Evolutionary conservation across 2,797 vertebrate species (phyloP), one percentile per base, ranked within the genome.

Genomic region (Lagorchestes hirsutus): DNA sequence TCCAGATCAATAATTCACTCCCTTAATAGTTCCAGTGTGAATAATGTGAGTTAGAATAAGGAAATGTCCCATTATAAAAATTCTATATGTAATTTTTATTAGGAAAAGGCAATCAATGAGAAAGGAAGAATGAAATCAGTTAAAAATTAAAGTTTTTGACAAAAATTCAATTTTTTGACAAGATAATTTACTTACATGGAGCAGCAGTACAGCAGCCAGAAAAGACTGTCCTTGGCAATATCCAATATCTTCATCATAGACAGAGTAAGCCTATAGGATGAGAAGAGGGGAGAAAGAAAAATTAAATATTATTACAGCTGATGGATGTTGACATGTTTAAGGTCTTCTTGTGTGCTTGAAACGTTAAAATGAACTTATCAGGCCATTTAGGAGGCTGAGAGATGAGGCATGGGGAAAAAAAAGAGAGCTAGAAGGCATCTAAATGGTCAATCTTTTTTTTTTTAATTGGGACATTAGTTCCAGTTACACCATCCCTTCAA

Each of bases 171-270:
- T 96, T 98, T 87, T 95, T 90, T 55, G 54, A 92, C 28, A 40
- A 34, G 55, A 94, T 97, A 97, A 95, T 97, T 91, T 98, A 99
- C 99, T 99, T 98, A 99, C 99, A 96, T 99, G 99, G 91, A 99
- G 99, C 22, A 99, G 99, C 82, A 99, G 98, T 92, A 99, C 99
- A 67, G 99, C 99, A 95, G 99, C 99, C 50, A 99, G 99, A 98
- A 99, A 99, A 5, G 99, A 99, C 98, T 99, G 99, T 92, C 99
- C 99, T 98, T 99, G 99, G 98, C 99, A 99, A 96, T 99, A 99
- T 54, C 99, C 99, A 28, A 99, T 99, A 98, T 99, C 99, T 97
- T 99, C 99, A 96, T 99, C 99, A 28, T 99, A 99, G 54, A 99
- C 99, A 22, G 99, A 99, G 97, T 99, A 99, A 16, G 99, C 99